Base-by-base conservation (phyloP, 1,140 invertebrate genomes). In the Leptinotarsa texana region DNA sequence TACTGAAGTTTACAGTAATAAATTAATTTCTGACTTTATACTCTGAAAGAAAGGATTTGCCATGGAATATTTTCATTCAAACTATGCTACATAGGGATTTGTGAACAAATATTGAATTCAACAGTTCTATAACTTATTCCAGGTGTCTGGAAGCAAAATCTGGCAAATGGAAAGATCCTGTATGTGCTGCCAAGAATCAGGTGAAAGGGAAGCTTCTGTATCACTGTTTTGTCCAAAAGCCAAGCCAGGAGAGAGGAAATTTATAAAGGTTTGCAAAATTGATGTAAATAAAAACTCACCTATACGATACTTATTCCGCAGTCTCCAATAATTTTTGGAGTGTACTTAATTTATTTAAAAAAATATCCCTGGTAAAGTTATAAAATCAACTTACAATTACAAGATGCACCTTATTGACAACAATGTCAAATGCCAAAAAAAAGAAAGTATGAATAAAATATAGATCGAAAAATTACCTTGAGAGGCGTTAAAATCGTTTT, bases 81-180 rank as follows among this genome's bases (percentile, higher is more conserved):
- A 11, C 8, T 42, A 42, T 42, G 33, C 33, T 42, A 8, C 2
- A 42, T 6, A 6, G 27, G 5, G 33, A 42, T 42, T 11, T 42
- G 33, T 42, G 6, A 42, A 42, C 2, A 42, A 42, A 42, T 42
- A 11, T 11, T 11, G 33, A 42, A 42, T 11, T 42, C 3, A 42
- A 42, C 33, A 42, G 11, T 42, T 42, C 3, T 0, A 11, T 42
- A 42, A 42, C 33, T 11, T 0, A 42, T 42, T 42, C 33, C 75
- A 96, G 95, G 95, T 97, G 6, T 96, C 95, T n/a, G 95, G 95
- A 13, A 96, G 94, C 76, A 97, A 97, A 88, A 95, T 97, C 83
- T 97, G 96, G 96, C 95, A 97, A 89, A 96, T 96, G 91, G 96
- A 97, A 85, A 88, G 96, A 62, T 96, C 94, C 13, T 96, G 95